Evolutionary conservation across 2,113 vertebrate genomes (phyloP).

Genomic region (Serilophus lunatus): DNA sequence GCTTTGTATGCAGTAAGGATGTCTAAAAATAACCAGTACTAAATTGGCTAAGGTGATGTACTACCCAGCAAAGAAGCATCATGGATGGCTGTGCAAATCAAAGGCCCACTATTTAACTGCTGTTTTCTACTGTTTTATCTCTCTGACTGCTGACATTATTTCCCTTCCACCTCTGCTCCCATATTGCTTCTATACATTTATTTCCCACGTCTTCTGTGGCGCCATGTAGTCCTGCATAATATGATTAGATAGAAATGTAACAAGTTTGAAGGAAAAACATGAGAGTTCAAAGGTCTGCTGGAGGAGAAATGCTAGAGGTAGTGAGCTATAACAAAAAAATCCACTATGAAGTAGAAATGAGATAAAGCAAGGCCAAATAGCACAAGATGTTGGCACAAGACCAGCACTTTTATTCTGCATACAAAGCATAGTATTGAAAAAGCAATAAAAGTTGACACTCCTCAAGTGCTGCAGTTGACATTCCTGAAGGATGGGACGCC

Average conservation of each 20-base stretch:
- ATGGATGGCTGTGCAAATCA: not conserved
- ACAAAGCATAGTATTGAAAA: not conserved
- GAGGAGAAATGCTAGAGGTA: not conserved
- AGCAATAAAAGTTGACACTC: not conserved
- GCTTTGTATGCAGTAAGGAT: not conserved
- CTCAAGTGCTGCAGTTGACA: not conserved
- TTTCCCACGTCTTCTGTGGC: not conserved
- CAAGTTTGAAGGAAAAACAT: not conserved
- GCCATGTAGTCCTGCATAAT: not conserved
- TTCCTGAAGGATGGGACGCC: not conserved
- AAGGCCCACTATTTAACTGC: not conserved
- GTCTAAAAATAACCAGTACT: not conserved
- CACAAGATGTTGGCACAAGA: not conserved
- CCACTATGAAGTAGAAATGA: not conserved
- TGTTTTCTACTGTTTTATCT: not conserved
- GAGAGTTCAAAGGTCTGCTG: not conserved
- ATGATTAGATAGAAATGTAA: not conserved
- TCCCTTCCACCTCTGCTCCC: not conserved
- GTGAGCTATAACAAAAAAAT: not conserved
- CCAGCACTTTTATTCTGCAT: not conserved
- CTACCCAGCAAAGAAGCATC: not conserved
- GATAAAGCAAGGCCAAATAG: not conserved
- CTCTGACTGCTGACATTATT: not conserved
- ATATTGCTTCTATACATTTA: not conserved
- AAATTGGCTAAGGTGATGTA: not conserved